Evolutionary conservation across 1,140 invertebrate species (phyloP).

Genomic region (Hypothenemus hampei): DNA sequence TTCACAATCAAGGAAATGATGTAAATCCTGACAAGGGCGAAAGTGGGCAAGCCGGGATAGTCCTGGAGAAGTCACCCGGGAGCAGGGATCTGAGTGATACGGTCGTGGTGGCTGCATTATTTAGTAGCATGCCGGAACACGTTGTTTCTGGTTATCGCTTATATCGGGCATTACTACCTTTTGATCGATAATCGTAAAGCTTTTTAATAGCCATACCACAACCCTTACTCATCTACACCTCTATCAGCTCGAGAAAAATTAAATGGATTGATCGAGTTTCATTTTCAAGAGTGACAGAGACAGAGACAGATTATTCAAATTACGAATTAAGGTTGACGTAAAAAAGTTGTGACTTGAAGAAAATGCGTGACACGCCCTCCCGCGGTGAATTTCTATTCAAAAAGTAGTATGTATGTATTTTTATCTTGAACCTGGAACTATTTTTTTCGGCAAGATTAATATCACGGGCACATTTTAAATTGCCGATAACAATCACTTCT

Average conservation of each 20-base stretch:
- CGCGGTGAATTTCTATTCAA: conserved; percentile 1
- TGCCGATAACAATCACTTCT: not conserved
- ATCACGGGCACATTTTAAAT: conserved; percentile 5
- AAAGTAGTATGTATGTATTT: not conserved
- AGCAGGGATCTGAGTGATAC: conserved; percentile 37
- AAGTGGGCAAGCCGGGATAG: conserved; percentile 7
- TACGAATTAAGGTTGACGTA: not conserved
- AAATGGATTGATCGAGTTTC: not conserved
- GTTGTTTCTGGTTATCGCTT: conserved; percentile 34
- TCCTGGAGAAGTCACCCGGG: conserved; percentile 16
- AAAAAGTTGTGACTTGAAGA: conserved; percentile 5
- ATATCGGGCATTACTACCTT: conserved; percentile 26
- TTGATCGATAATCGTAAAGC: conserved; percentile 10
- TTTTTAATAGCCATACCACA: conserved; percentile 15
- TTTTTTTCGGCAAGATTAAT: conserved; percentile 6
- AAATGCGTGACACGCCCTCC: not conserved
- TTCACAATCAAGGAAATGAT: conserved; percentile 11
- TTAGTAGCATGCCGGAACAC: conserved; percentile 36
- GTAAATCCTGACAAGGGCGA: conserved; percentile 6
- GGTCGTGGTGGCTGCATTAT: conserved; percentile 40
- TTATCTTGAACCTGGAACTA: not conserved
- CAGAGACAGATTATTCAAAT: not conserved
- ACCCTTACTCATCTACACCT: no score
- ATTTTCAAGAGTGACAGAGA: no score
- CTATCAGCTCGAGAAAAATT: not conserved